Percentiles rank a stretch among this genome's conserved stretches.
These are phyloP conservation scores for Caenorhabditis afra DNA, from an alignment of 2,888 invertebrate species.

Conservation along the genomic window DNA sequence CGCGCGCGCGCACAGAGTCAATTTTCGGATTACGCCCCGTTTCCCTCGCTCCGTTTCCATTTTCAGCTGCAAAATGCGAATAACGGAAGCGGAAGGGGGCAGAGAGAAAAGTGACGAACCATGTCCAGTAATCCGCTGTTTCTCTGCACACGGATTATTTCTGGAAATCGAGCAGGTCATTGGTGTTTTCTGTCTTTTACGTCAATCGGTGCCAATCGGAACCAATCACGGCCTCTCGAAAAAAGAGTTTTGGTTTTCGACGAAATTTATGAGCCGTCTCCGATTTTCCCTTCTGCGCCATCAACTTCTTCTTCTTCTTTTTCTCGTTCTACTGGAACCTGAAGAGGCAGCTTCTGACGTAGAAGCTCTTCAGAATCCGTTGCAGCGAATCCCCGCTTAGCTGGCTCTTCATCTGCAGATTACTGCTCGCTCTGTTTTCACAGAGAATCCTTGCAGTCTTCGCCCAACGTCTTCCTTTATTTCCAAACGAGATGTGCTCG, in stretches of 20 bases:
- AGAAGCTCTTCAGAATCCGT: no score
- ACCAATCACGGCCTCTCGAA: constrained; percentile 29
- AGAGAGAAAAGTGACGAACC: constrained; percentile 27
- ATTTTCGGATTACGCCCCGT: constrained; percentile 26
- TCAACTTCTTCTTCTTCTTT: constrained; percentile 11
- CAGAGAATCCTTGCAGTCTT: no score
- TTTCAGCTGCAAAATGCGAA: constrained; percentile 4
- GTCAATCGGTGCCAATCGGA: constrained; percentile 28
- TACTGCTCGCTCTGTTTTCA: neutral
- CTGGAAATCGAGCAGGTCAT: constrained; percentile 26
- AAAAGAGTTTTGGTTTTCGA: constrained; percentile 6
- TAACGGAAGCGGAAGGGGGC: no score
- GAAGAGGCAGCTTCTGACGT: neutral
- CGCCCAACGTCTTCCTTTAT: constrained; percentile 2
- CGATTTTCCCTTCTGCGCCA: constrained; percentile 26
- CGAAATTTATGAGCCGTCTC: constrained; percentile 40
- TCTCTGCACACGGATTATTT: constrained; percentile 24
- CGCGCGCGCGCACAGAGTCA: constrained; percentile 8
- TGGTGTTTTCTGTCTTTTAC: constrained; percentile 34
- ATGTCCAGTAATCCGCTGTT: constrained; percentile 27
- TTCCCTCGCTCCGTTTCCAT: neutral
- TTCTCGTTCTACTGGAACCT: constrained; percentile 17
- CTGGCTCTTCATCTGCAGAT: neutral
- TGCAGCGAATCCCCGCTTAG: no score
- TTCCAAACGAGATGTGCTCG: constrained; percentile 28